phyloP scores from a whole-genome alignment of 2,113 vertebrate genomes.

The Pavo muticus region DNA sequence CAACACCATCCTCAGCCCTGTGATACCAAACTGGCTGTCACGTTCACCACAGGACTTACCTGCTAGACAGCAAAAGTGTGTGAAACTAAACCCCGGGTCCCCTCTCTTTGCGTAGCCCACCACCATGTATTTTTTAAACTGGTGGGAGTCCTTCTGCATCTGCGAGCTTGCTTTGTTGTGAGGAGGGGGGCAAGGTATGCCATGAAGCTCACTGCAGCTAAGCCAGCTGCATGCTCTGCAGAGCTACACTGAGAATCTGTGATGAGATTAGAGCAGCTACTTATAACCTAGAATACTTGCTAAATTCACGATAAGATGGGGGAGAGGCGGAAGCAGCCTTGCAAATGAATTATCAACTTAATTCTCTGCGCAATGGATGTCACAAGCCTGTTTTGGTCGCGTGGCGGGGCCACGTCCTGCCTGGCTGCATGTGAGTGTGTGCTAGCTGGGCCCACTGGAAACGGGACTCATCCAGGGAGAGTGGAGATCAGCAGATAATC shows the following conservation, averaged over 20 bases:
- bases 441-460: neutral
- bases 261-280: conserved; percentile 16
- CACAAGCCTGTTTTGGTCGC: neutral
- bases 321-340: conserved; percentile 23
- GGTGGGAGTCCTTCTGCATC: neutral
- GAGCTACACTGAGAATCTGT: neutral
- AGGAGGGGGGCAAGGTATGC: neutral
- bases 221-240: conserved; percentile 36
- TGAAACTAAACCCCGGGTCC: neutral
- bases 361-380: conserved; percentile 38
- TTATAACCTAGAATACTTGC: conserved; percentile 29
- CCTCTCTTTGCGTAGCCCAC: neutral
- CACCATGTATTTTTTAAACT: neutral
- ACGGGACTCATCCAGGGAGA: neutral
- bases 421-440: accelerated
- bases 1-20: neutral
- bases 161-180: neutral
- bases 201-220: conserved; percentile 1
- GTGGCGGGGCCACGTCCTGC: neutral
- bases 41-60: neutral
- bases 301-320: neutral
- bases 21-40: accelerated
- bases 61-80: neutral
- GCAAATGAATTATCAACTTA: conserved; percentile 38
- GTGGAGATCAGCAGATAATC: conserved; percentile 56